phyloP scores from a whole-genome alignment of 2,113 vertebrate genomes.

The Podilymbus podiceps region DNA sequence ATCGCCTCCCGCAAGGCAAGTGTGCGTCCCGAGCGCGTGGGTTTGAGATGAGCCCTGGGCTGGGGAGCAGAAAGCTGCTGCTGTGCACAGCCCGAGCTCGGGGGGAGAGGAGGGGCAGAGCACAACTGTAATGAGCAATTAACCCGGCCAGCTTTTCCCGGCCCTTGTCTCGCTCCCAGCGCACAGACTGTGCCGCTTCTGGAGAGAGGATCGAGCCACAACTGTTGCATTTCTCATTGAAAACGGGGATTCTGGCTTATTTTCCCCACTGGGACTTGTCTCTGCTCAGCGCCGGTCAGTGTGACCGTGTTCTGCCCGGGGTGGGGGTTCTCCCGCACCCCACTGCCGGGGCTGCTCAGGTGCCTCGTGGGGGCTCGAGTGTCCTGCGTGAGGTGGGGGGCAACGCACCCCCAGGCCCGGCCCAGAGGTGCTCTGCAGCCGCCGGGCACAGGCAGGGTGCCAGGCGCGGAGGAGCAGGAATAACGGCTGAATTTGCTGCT shows the following conservation, averaged over 20 bases:
- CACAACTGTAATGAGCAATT: not conserved
- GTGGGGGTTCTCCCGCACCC: not conserved
- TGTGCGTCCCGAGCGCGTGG: not conserved
- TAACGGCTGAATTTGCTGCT: too few relatives aligned
- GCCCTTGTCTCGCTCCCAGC: not conserved
- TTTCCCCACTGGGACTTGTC: not conserved
- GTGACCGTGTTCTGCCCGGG: accelerated
- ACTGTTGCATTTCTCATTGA: accelerated
- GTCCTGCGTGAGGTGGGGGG: not conserved
- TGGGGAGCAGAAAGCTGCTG: not conserved
- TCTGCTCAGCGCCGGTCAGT: accelerated
- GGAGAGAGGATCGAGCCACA: not conserved
- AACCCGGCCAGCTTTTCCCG: not conserved
- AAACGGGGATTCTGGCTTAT: not conserved
- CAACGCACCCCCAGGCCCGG: accelerated
- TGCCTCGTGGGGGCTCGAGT: not conserved
- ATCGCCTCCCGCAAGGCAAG: not conserved
- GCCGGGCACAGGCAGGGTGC: not conserved
- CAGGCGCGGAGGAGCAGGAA: accelerated
- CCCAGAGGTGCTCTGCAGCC: not conserved
- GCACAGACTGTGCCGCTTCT: not conserved
- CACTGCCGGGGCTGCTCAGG: not conserved
- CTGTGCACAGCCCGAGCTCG: not conserved
- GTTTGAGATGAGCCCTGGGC: not conserved
- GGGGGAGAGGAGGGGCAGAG: not conserved